Base-by-base conservation (phyloP, 2,888 invertebrate species). In the Chrysodeixis includens region DNA sequence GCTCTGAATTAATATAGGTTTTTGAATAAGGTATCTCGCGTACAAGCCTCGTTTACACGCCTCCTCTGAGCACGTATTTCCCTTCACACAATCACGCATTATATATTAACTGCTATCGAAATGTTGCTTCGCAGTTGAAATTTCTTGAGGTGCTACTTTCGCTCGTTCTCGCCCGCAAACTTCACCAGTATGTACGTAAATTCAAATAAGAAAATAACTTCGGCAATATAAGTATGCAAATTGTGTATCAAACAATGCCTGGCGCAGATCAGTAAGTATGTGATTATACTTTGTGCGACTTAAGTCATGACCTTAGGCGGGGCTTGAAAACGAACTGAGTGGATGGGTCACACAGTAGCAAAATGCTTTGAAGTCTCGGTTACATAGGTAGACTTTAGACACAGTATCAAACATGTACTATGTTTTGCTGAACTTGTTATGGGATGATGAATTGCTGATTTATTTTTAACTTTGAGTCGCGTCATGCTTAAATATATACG, bases 1-100 rank as follows among this genome's bases (percentile, higher is more conserved):
- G 76, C 69, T 78, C 81, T 67, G 78, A 86, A 86, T 87, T 85
- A 87, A 85, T 84, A 82, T 76, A 83, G 82, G 80, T 79, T 84
- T 86, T 84, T 82, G 84, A 83, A 83, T 83, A 82, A 79, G 65
- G 72, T 74, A 74, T 72, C 76, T 76, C 54, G 61, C 66, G 67
- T 67, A 63, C 71, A 66, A 74, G 74, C 59, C 71, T 78, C 81
- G 64, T 75, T 79, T 77, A 69, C 67, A 58, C 66, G 66, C 74
- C 54, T 71, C 3, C 55, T 56, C 55, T 56, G 62, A 70, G 40
- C 71, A 71, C 73, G 69, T 76, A 70, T 78, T 76, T 76, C 68
- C 59, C 49, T 44, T 49, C 66, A 66, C 58, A 76, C 71, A 76
- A 79, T 79, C 73, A 74, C 64, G 62, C 74, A 69, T 74, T 79